Conservation (phyloP, 2,797 vertebrate genomes). For the Bradypodion ventrale region DNA sequence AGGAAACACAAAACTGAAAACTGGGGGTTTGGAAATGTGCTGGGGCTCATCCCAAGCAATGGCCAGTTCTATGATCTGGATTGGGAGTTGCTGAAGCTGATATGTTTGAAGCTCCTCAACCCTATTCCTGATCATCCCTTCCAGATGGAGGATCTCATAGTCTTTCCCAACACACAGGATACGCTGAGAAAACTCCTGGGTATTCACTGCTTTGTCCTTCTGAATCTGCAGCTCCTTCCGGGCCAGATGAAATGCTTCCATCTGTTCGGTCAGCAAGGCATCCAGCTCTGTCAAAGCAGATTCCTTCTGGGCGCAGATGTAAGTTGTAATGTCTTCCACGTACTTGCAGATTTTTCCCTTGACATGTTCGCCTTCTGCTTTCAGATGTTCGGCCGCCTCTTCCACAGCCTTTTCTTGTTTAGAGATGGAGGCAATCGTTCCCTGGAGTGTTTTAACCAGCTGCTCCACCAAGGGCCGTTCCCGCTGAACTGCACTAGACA, state of each 20-base stretch:
- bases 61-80: conserved; percentile 31
- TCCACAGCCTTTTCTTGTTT: conserved; percentile 39
- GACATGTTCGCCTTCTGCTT: conserved; percentile 9
- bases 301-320: conserved; percentile 43
- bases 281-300: conserved; percentile 19
- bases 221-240: conserved; percentile 37
- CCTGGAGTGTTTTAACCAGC: conserved; percentile 41
- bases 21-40: background rate
- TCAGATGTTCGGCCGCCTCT: conserved; percentile 22
- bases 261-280: conserved; percentile 31
- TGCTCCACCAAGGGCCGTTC: conserved; percentile 33
- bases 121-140: conserved; percentile 41
- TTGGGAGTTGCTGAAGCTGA: background rate
- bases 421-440: conserved; percentile 18
- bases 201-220: conserved; percentile 36
- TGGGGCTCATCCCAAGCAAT: conserved; percentile 17
- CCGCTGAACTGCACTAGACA: conserved; percentile 31
- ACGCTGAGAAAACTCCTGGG: conserved; percentile 43
- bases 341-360: conserved; percentile 30
- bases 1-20: conserved; percentile 24
- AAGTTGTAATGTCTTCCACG: conserved; percentile 26
- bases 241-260: conserved; percentile 6
- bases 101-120: conserved; percentile 38
- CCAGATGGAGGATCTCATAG: conserved; percentile 47
- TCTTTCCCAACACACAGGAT: conserved; percentile 45